A percentile compares a stretch with the other conserved stretches of the same genome.
These are phyloP conservation scores for Lasiommata megera DNA, from an alignment of 2,888 invertebrate species.

Conservation along the genomic window DNA sequence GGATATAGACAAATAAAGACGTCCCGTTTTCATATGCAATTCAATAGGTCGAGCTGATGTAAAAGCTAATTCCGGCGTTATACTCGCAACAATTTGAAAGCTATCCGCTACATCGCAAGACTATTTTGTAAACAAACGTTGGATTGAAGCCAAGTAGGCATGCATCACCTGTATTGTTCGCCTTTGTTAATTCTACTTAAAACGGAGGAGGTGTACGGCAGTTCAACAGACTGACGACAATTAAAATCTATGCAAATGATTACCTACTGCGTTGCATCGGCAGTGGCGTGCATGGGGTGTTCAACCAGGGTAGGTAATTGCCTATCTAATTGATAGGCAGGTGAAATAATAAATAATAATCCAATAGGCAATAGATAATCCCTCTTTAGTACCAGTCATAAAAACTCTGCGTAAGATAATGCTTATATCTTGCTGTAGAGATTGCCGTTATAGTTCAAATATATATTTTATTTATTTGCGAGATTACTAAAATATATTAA, in stretches of 20 bases:
- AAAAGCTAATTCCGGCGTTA: conserved; percentile 14
- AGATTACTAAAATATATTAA: too few relatives aligned
- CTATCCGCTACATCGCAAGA: conserved; percentile 16
- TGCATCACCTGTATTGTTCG: conserved; percentile 26
- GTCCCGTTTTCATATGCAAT: conserved; percentile 20
- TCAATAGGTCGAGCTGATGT: conserved; percentile 15
- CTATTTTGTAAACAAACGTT: conserved; percentile 33
- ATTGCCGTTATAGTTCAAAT: too few relatives aligned
- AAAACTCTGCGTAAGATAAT: too few relatives aligned
- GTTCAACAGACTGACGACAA: conserved; percentile 9
- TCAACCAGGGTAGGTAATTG: too few relatives aligned
- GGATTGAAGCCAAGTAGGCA: conserved; percentile 33
- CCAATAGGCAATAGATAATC: too few relatives aligned
- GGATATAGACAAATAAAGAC: conserved; percentile 27
- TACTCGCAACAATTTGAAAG: conserved; percentile 9
- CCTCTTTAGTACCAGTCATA: too few relatives aligned
- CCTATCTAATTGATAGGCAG: too few relatives aligned
- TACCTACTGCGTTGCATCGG: too few relatives aligned
- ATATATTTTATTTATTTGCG: too few relatives aligned
- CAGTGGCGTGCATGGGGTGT: too few relatives aligned
- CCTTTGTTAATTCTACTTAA: conserved; percentile 4
- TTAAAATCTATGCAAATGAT: conserved; percentile 10
- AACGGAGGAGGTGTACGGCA: background rate
- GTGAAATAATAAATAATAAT: too few relatives aligned
- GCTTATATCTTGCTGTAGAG: too few relatives aligned